Evolutionary conservation across 2,797 vertebrate genomes (phyloP).

Genomic region (Amblyraja radiata): DNA sequence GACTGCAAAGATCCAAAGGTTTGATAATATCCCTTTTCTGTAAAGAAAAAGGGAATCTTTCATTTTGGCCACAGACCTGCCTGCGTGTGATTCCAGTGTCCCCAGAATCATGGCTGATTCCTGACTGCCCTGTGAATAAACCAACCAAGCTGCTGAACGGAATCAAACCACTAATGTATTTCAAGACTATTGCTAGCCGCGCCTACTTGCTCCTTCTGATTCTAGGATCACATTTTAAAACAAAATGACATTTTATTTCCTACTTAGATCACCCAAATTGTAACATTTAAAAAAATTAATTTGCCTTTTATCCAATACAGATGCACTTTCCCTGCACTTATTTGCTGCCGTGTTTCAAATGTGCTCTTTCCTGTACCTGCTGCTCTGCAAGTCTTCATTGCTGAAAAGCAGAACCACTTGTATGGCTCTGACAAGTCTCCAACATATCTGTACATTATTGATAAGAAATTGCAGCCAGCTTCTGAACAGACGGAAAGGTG

Average conservation of each 20-base stretch:
- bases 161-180: neutral
- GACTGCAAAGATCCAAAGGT: neutral
- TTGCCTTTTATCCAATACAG: neutral
- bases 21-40: no score
- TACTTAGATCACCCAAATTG: neutral
- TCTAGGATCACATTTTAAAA: neutral
- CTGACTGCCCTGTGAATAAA: neutral
- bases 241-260: neutral
- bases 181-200: neutral
- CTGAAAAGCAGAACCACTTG: neutral
- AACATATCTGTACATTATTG: neutral
- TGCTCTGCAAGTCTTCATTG: neutral
- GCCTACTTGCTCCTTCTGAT: neutral
- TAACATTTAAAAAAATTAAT: no score
- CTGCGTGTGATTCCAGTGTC: neutral
- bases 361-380: no score
- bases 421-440: neutral
- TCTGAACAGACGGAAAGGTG: neutral
- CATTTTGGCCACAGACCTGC: neutral
- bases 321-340: neutral
- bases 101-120: neutral
- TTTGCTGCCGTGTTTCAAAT: neutral
- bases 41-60: neutral
- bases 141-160: neutral
- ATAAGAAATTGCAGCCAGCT: neutral